phyloP scores from a whole-genome alignment of 2,797 vertebrate species.

The Leucoraja ocellata region DNA sequence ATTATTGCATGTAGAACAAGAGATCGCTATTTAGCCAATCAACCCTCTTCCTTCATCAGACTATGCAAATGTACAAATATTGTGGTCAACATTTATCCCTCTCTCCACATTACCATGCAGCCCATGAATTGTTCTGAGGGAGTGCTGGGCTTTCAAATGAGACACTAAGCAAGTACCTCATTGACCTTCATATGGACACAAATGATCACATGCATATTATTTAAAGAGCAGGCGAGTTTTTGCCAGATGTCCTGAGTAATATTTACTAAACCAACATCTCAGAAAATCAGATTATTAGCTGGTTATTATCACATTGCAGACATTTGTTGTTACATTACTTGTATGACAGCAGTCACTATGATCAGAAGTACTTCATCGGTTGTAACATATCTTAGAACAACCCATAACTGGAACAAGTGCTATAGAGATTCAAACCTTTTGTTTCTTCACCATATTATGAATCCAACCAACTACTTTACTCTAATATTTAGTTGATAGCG shows the following conservation, averaged over 20 bases:
- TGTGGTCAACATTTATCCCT: neutral
- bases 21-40: slow-evolving; percentile 44
- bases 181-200: too few species aligned
- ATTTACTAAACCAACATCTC: neutral
- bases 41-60: slow-evolving; percentile 40
- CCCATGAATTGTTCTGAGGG: too few species aligned
- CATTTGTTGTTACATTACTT: neutral
- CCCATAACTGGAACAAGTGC: neutral
- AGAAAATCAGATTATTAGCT: neutral
- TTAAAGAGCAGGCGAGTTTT: too few species aligned
- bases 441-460: neutral
- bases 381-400: neutral
- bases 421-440: neutral
- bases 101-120: too few species aligned
- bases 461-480: neutral
- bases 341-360: neutral
- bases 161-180: too few species aligned
- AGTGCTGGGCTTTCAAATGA: too few species aligned
- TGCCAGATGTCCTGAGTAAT: too few species aligned
- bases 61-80: too few species aligned
- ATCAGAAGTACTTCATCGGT: neutral
- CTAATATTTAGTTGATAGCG: too few species aligned
- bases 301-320: neutral
- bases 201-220: too few species aligned
- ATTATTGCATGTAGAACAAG: neutral